phyloP scores from a whole-genome alignment of 1,140 invertebrate genomes.

The Gerris buenoi region DNA sequence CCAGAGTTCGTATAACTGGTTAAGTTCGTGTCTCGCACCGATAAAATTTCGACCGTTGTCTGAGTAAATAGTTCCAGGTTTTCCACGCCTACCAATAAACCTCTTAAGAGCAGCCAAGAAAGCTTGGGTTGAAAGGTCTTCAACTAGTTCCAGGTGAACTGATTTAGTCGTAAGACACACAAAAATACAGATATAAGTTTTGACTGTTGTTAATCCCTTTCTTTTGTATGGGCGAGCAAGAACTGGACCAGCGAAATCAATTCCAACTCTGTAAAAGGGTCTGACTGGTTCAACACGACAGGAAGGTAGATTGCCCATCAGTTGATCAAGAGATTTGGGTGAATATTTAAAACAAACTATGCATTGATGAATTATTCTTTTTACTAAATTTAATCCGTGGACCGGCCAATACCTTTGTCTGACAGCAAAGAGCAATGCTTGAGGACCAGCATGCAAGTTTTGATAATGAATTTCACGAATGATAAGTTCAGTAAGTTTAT shows the following conservation, averaged over 20 bases:
- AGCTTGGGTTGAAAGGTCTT: constrained; percentile 5
- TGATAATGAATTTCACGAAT: too few species aligned
- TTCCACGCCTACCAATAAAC: constrained; percentile 20
- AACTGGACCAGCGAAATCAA: constrained; percentile 27
- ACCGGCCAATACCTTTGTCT: not conserved
- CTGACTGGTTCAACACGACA: constrained; percentile 6
- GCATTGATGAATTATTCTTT: constrained; percentile 7
- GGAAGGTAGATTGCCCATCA: constrained; percentile 17
- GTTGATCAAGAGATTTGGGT: not conserved
- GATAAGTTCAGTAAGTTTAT: too few species aligned
- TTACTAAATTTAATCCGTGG: not conserved
- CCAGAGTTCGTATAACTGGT: constrained; percentile 1
- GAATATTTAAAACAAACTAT: constrained; percentile 5
- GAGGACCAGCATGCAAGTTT: not conserved
- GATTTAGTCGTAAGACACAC: constrained; percentile 10
- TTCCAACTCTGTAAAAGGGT: constrained; percentile 16
- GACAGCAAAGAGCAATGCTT: not conserved
- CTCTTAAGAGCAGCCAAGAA: constrained; percentile 16
- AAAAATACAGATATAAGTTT: constrained; percentile 6
- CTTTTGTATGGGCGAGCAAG: constrained; percentile 12
- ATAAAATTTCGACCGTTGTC: constrained; percentile 17
- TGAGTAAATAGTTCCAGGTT: constrained; percentile 2
- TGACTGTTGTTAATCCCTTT: not conserved
- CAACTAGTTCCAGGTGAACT: constrained; percentile 8
- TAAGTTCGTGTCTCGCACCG: constrained; percentile 5